A percentile compares a stretch with the other conserved stretches of the same genome.
Conservation (phyloP, 2,113 vertebrate species). For the Pantherophis guttatus region DNA sequence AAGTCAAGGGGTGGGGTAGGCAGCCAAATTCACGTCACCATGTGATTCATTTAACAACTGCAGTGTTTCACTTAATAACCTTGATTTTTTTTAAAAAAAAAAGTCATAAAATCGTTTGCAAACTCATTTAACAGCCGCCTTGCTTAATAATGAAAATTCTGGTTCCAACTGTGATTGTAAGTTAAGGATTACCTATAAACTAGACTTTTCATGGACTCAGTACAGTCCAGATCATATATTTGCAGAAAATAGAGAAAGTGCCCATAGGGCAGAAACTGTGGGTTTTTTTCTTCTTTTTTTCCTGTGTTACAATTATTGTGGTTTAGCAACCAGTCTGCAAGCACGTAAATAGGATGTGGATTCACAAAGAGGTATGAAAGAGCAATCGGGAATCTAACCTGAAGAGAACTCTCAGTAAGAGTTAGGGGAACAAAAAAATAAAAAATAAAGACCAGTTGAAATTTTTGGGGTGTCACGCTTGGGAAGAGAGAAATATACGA, state of each 20-base stretch:
- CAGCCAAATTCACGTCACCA: too few species aligned
- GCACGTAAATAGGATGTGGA: neutral
- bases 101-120: too few species aligned
- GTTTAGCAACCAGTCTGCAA: neutral
- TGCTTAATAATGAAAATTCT: too few species aligned
- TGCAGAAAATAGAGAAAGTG: neutral
- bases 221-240: neutral
- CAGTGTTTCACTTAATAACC: too few species aligned
- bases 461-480: neutral
- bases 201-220: neutral
- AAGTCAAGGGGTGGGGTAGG: too few species aligned
- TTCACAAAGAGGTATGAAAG: neutral
- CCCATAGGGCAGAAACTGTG: neutral
- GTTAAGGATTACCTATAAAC: neutral
- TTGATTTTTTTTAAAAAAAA: too few species aligned
- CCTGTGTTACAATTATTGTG: neutral
- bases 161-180: too few species aligned
- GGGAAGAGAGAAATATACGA: neutral
- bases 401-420: neutral
- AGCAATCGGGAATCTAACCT: neutral
- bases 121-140: too few species aligned
- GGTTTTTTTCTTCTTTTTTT: rapidly evolving
- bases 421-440: neutral
- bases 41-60: too few species aligned
- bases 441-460: neutral